phyloP scores from a whole-genome alignment of 2,888 invertebrate species.

The Hemicrepidius hirtus region DNA sequence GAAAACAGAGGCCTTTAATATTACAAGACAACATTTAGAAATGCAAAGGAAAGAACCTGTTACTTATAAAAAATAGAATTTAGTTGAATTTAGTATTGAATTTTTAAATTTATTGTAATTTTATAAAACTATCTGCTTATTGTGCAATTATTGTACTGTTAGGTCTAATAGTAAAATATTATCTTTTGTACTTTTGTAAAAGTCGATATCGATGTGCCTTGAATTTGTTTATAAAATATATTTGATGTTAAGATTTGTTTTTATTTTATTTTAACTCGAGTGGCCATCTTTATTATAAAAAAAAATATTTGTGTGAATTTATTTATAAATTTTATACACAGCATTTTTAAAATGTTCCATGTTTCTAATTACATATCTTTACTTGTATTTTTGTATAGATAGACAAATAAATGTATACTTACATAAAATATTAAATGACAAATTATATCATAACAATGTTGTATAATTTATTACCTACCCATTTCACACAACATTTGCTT shows the following conservation, averaged over 20 bases:
- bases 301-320: slow-evolving; percentile 5
- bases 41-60: slow-evolving; percentile 75
- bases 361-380: slow-evolving; percentile 26
- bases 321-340: slow-evolving; percentile 35
- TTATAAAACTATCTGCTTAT: slow-evolving; percentile 30
- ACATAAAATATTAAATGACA: background rate
- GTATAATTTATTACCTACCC: background rate
- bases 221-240: slow-evolving; percentile 41
- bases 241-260: slow-evolving; percentile 33
- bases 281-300: slow-evolving; percentile 28
- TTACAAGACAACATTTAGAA: slow-evolving; percentile 87
- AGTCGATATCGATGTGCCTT: slow-evolving; percentile 42
- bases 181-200: slow-evolving; percentile 43
- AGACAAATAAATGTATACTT: background rate
- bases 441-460: background rate
- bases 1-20: slow-evolving; percentile 94
- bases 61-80: slow-evolving; percentile 64
- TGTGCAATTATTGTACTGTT: slow-evolving; percentile 38
- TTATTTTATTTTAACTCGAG: slow-evolving; percentile 34
- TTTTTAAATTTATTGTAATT: slow-evolving; percentile 12
- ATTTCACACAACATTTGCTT: too few relatives aligned
- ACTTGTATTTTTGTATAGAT: slow-evolving; percentile 19
- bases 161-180: slow-evolving; percentile 34
- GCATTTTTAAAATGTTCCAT: slow-evolving; percentile 34
- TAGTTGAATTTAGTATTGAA: slow-evolving; percentile 22